A percentile compares a stretch with the other conserved stretches of the same genome.
These are phyloP conservation scores for Phrynocephalus vlangalii DNA, from an alignment of 2,797 vertebrate genomes.

Conservation along the genomic window DNA sequence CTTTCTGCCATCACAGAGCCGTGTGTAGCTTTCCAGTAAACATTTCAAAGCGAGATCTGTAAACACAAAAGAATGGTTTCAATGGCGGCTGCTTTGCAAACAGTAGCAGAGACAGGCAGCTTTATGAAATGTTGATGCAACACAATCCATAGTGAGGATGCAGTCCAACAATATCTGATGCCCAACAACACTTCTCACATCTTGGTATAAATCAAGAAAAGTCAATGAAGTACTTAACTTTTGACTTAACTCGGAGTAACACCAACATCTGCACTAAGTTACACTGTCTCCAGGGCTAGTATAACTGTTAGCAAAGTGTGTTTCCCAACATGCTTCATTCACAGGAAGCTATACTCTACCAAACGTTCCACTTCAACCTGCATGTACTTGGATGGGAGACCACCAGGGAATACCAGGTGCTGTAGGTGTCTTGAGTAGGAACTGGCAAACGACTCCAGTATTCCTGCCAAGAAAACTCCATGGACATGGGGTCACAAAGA, in stretches of 20 bases:
- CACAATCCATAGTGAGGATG: not conserved
- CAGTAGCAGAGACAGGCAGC: not conserved
- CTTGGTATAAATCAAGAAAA: not conserved
- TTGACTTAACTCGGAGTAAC: not conserved
- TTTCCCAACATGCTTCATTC: not conserved
- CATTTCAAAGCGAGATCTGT: conserved; percentile 94
- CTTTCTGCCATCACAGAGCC: conserved; percentile 49
- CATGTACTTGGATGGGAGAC: too few species aligned
- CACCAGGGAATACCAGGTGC: too few species aligned
- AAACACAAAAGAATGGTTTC: conserved; percentile 35
- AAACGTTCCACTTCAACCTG: not conserved
- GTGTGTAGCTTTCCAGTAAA: conserved; percentile 81
- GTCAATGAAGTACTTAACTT: not conserved
- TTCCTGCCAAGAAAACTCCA: too few species aligned
- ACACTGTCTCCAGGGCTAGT: not conserved
- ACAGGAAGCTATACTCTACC: too few species aligned
- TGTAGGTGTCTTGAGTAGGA: too few species aligned
- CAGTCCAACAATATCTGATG: not conserved
- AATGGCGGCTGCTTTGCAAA: not conserved
- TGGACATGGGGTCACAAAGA: too few species aligned
- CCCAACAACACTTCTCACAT: not conserved
- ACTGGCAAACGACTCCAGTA: too few species aligned
- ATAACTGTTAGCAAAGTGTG: conserved; percentile 7
- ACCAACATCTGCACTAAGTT: not conserved
- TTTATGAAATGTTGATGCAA: not conserved